Evolutionary conservation across 2,797 vertebrate species (phyloP), one percentile per base, ranked within the genome.

Genomic region (Agapornis canus): DNA sequence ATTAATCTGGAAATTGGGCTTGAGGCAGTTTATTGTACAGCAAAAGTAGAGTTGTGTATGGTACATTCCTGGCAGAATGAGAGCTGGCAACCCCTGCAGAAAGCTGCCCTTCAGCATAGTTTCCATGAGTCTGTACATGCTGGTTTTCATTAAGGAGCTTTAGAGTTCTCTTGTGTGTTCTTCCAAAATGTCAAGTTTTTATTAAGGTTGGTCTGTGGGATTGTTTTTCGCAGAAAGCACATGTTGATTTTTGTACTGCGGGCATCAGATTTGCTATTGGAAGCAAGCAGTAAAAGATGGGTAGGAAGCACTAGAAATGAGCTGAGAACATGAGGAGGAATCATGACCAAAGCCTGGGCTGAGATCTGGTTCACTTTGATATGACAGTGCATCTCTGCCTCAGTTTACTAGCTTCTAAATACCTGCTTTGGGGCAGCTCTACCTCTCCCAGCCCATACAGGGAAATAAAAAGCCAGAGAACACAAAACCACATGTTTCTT

Each of bases 121-220:
- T 96, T 96, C 95, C 94, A 85, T 83, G 60, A 77, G 71, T 94
- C 73, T 94, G 29, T 68, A 40, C 70, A 65, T 94, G 87, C 90
- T 97, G 96, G 81, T 95, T 97, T 96, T 95, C 92, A 96, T 97
- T 97, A 97, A 90, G 85, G 51, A 90, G 52, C 77, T 97, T 94
- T 86, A 78, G 71, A 95, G 54, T 92, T 97, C 87, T 92, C 86
- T 95, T 70, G 47, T 93, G 86, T 86, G 73, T 88, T 95, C 88
- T 94, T 87, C 76, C 80, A 92, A 75, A 91, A 92, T 81, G 65
- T 88, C 76, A 83, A 42, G 49, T 60, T 89, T 95, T 92, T 89
- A 48, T 93, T 90, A 86, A 89, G 49, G 32, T 92, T 95, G 92
- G 76, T 60, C 66, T 85, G 77, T 86, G 86, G 82, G 76, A 91